Conservation (phyloP, 2,113 vertebrate species). For the Sceloporus undulatus region DNA sequence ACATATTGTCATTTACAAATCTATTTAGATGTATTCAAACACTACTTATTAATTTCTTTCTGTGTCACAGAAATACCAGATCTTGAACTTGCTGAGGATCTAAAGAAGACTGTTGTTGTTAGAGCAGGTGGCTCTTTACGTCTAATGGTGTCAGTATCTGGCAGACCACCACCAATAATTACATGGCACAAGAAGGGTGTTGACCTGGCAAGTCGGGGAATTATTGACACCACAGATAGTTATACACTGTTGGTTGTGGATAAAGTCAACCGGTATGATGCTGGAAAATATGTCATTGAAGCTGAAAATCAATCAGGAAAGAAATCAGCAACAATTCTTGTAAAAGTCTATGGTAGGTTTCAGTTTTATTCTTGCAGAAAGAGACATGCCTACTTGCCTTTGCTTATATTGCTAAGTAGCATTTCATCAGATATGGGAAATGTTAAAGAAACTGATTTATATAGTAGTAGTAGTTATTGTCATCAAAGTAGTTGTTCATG, state of each 20-base stretch:
- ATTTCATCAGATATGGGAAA: neutral
- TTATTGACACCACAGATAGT: slow-evolving; percentile 91
- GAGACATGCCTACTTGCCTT: neutral
- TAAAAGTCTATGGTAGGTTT: slow-evolving; percentile 95
- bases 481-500: too few relatives aligned
- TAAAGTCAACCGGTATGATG: slow-evolving; percentile 96
- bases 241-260: slow-evolving; percentile 93
- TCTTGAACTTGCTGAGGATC: slow-evolving; percentile 93
- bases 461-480: neutral
- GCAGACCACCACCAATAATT: slow-evolving; percentile 89
- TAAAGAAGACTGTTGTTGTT: slow-evolving; percentile 94
- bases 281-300: slow-evolving; percentile 93
- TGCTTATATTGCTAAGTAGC: neutral
- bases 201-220: slow-evolving; percentile 90
- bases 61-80: slow-evolving; percentile 90
- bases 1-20: slow-evolving; percentile 18
- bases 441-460: neutral
- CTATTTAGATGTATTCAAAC: slow-evolving; percentile 30
- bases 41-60: slow-evolving; percentile 57
- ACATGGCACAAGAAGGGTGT: slow-evolving; percentile 93
- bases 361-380: slow-evolving; percentile 1
- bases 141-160: slow-evolving; percentile 88
- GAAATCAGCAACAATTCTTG: slow-evolving; percentile 92
- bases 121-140: slow-evolving; percentile 92
- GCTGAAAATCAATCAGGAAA: slow-evolving; percentile 96